These are phyloP conservation scores for Sturnira hondurensis DNA, from an alignment of 2,113 vertebrate genomes.

Conservation along the genomic window DNA sequence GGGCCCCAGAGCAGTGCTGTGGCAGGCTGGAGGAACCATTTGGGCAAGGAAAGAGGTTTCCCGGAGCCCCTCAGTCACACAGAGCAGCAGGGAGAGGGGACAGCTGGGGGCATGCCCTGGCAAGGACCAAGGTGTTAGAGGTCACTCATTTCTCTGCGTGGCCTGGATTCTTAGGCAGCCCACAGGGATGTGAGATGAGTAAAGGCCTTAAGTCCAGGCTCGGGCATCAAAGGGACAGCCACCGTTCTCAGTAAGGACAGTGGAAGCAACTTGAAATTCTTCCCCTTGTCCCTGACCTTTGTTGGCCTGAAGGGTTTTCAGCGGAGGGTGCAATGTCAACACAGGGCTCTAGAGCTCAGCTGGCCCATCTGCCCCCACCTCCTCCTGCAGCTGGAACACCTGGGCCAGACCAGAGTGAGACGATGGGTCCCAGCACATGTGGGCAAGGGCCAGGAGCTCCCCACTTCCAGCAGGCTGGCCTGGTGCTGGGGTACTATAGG, in stretches of 20 bases:
- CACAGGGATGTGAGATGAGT: not conserved
- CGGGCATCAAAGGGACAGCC: not conserved
- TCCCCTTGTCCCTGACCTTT: too few species aligned
- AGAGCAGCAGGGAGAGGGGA: not conserved
- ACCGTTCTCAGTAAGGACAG: not conserved
- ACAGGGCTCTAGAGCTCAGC: not conserved
- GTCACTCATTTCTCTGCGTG: not conserved
- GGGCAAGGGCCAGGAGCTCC: not conserved
- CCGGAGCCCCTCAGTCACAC: not conserved
- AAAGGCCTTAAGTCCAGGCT: not conserved
- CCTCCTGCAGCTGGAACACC: not conserved
- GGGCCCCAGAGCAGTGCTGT: not conserved
- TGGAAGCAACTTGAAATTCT: not conserved
- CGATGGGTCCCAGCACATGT: rapidly evolving
- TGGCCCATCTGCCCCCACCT: rapidly evolving
- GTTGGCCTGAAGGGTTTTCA: not conserved
- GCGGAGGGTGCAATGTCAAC: not conserved
- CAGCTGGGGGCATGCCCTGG: not conserved
- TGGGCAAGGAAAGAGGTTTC: not conserved
- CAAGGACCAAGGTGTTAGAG: rapidly evolving
- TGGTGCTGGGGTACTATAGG: not conserved
- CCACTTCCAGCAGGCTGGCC: not conserved
- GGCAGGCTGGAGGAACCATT: not conserved
- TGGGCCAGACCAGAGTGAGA: not conserved
- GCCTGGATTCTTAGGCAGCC: not conserved